phyloP scores from a whole-genome alignment of 2,888 invertebrate genomes.

The Caradrina kadenii region DNA sequence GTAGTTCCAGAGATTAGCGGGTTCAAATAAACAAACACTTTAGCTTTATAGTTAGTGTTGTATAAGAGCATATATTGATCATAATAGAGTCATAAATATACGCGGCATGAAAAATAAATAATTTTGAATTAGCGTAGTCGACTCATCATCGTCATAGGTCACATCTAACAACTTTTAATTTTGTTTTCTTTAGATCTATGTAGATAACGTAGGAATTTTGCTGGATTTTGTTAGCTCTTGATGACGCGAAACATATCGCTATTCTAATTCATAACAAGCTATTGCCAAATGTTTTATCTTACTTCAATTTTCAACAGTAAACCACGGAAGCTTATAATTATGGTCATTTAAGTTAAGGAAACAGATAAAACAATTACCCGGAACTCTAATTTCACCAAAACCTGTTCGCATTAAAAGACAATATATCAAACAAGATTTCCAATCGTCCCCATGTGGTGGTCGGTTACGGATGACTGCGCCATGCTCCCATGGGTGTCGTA shows the following conservation, averaged over 20 bases:
- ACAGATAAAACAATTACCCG: not conserved
- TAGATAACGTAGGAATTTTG: too few relatives aligned
- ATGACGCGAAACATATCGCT: not conserved
- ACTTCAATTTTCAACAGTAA: not conserved
- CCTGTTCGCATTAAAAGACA: constrained; percentile 42
- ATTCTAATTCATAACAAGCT: not conserved
- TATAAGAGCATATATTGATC: too few relatives aligned
- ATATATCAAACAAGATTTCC: constrained; percentile 60
- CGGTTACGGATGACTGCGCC: constrained; percentile 45
- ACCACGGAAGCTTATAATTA: too few relatives aligned
- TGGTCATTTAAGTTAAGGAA: not conserved
- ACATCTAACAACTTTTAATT: too few relatives aligned
- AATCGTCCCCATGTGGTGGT: constrained; percentile 48
- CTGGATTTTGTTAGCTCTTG: not conserved
- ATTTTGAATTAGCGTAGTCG: too few relatives aligned
- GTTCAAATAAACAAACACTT: too few relatives aligned
- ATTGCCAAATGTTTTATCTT: not conserved
- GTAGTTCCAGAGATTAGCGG: too few relatives aligned
- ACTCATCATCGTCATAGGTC: too few relatives aligned
- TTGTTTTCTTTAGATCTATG: too few relatives aligned
- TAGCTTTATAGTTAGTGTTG: too few relatives aligned
- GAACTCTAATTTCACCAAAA: constrained; percentile 27
- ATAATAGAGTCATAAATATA: too few relatives aligned
- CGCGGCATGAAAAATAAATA: too few relatives aligned
- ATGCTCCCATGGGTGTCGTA: constrained; percentile 56